Conservation (phyloP, 2,113 vertebrate genomes). For the Xenus cinereus region DNA sequence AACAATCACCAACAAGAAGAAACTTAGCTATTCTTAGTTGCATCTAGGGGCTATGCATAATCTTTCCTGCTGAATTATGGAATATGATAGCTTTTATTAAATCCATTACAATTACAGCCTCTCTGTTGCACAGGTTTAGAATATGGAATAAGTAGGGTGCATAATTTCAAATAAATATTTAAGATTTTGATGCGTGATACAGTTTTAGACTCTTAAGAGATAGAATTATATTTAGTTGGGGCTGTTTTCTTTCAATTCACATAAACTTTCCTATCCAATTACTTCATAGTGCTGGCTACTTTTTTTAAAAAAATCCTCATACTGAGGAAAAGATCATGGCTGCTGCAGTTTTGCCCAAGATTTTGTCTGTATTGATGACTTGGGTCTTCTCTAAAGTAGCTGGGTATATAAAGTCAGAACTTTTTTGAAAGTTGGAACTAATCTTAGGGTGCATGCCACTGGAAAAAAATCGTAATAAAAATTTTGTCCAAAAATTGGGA, state of each 20-base stretch:
- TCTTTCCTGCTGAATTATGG: slow-evolving; percentile 72
- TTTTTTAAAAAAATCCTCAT: fast-evolving
- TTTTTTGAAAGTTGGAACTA: not conserved
- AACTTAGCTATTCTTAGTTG: slow-evolving; percentile 75
- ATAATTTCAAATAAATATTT: slow-evolving; percentile 82
- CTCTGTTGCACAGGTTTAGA: slow-evolving; percentile 67
- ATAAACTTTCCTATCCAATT: not conserved
- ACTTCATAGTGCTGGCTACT: not conserved
- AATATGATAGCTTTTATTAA: slow-evolving; percentile 71
- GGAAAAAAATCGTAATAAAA: not conserved
- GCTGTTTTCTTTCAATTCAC: not conserved
- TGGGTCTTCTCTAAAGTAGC: not conserved
- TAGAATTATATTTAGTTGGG: slow-evolving; percentile 25
- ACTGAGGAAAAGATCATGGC: not conserved
- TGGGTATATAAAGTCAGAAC: not conserved
- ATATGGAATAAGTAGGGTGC: slow-evolving; percentile 79
- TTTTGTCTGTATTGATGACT: not conserved
- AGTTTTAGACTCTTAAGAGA: slow-evolving; percentile 60
- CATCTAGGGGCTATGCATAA: slow-evolving; percentile 55
- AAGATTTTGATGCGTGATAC: slow-evolving; percentile 70
- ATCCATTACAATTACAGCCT: slow-evolving; percentile 66
- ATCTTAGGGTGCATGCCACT: not conserved
- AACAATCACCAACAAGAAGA: slow-evolving; percentile 38
- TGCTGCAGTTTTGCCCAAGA: not conserved
- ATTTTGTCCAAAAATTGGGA: not conserved